Evolutionary conservation across 2,797 vertebrate species (phyloP), one percentile per base, ranked within the genome.

Genomic region (Cynopterus sphinx): DNA sequence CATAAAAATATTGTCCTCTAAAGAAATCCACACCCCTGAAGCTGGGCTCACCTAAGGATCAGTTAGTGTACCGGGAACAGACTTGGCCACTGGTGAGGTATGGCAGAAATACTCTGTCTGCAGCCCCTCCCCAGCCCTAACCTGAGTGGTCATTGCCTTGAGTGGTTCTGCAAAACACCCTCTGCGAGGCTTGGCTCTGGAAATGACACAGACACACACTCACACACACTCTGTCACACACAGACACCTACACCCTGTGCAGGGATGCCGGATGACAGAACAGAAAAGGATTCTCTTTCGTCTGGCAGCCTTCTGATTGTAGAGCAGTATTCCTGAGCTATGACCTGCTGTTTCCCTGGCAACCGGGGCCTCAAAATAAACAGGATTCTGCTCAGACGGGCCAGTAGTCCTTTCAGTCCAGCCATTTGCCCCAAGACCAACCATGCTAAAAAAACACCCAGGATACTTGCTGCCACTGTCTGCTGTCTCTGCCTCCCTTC

Each of bases 311-410:
- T 95, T 84, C 92, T 77, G 87, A 96, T 93, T 95, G 84, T 95
- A 92, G 94, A 92, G 77, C 41, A 93, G 67, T 53, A 46, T 96
- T 87, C 93, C 74, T 39, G 70, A 79, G 95, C 95, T 68, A 73
- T 17, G 81, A 95, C 94, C 97, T 94, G 93, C 93, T 84, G 96
- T 97, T 96, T 95, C 97, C 96, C 78, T 91, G 94, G 97, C 19
- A 79, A 97, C 91, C 2, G 81, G 92, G 85, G 91, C 87, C 93
- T 97, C 95, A 83, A 97, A 98, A 97, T 97, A 97, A 98, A 98
- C 97, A 98, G 95, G 96, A 94, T 81, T 86, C 95, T 94, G 91
- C 81, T 81, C 70, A 94, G 96, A 96, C 91, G 5, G 84, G 82
- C 90, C 78, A 93, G 92, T 88, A 95, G 97, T 97, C 97, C 97